A percentile compares a stretch with the other conserved stretches of the same genome.
phyloP scores from a whole-genome alignment of 37 sponge, comb jelly and placozoan genomes.

The Bolinopsis microptera region DNA sequence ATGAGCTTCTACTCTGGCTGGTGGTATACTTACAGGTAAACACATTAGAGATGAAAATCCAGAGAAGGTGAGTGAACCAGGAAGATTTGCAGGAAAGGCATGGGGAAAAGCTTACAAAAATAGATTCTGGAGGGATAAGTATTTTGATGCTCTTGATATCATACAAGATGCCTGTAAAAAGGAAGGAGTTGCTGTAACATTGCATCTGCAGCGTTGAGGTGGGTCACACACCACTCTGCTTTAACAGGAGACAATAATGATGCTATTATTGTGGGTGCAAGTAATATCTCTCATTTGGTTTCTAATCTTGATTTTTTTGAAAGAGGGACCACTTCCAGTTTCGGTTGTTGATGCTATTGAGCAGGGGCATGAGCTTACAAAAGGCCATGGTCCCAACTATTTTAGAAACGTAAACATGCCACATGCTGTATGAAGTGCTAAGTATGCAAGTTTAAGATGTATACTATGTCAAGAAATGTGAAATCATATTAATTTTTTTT shows the following conservation, averaged over 20 bases:
- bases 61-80: neutral
- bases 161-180: neutral
- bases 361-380: conserved; percentile 79
- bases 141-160: conserved; percentile 28
- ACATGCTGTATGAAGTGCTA: too few relatives aligned
- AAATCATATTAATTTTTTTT: too few relatives aligned
- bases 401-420: conserved; percentile 51
- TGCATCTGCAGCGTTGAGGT: conserved; percentile 1
- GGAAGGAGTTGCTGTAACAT: neutral
- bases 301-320: neutral
- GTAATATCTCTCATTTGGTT: neutral
- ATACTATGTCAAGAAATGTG: too few relatives aligned
- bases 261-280: neutral
- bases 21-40: conserved; percentile 82
- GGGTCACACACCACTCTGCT: neutral
- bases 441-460: too few relatives aligned
- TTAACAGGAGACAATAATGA: neutral
- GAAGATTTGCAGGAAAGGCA: neutral
- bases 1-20: conserved; percentile 91
- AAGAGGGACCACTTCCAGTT: neutral
- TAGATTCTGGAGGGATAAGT: neutral
- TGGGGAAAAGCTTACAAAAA: neutral
- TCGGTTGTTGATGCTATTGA: conserved; percentile 84
- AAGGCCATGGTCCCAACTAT: conserved; percentile 76
- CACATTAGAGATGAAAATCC: conserved; percentile 60